These are phyloP conservation scores for Myotis davidii DNA, from an alignment of 2,113 vertebrate species.

Conservation along the genomic window DNA sequence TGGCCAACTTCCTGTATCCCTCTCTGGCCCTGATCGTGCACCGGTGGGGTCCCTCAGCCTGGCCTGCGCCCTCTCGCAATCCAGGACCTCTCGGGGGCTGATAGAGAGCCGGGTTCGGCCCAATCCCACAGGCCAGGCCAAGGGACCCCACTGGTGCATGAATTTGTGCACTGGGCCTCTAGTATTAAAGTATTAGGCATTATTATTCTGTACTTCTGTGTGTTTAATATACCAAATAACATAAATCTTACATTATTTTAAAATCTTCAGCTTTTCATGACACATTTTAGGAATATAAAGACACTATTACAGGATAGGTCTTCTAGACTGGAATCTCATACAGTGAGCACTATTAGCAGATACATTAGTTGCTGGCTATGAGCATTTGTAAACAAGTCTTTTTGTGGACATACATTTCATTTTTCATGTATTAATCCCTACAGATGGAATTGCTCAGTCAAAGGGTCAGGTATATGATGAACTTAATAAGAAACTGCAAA, in stretches of 20 bases:
- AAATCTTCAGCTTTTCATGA: neutral
- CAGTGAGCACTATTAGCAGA: neutral
- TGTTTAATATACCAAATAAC: slow-evolving; percentile 12
- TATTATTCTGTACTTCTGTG: neutral
- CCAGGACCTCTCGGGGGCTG: too few species aligned
- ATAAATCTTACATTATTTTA: neutral
- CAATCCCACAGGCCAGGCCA: too few species aligned
- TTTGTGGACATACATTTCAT: neutral
- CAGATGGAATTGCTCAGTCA: neutral
- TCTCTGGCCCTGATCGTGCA: too few species aligned
- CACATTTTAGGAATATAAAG: slow-evolving; percentile 22
- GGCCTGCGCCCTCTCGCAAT: too few species aligned
- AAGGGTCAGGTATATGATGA: neutral
- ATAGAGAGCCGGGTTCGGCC: too few species aligned
- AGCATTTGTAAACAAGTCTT: slow-evolving; percentile 20
- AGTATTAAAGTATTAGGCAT: neutral
- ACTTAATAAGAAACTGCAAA: neutral
- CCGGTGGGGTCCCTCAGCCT: too few species aligned
- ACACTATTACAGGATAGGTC: neutral
- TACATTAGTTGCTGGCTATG: neutral
- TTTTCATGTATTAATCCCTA: neutral
- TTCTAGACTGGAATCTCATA: neutral
- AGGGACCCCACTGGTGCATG: too few species aligned
- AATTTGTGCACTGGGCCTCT: too few species aligned
- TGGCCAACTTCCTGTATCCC: too few species aligned